Percentiles rank a stretch among this genome's conserved stretches.
These are phyloP conservation scores for zebrafish (Danio rerio) DNA, from an alignment of 2,113 vertebrate species.

Conservation along the genomic window GRCz12tu NC_133181.1:36235001-36235500, in stretches of 20 bases:
- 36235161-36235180: too few species aligned
- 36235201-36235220: background rate
- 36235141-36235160: background rate
- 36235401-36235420: conserved; percentile 40
- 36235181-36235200: background rate
- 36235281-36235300: conserved; percentile 7
- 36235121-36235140: background rate
- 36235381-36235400: conserved; percentile 33
- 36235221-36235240: conserved; percentile 1
- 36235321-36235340: background rate
- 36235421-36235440: conserved; percentile 30
- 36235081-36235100: background rate
- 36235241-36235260: conserved; percentile 37
- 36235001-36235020: too few species aligned
- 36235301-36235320: conserved; percentile 46
- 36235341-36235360: too few species aligned
- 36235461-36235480: conserved; percentile 43
- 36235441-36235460: conserved; percentile 19
- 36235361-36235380: background rate
- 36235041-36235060: too few species aligned
- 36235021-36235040: too few species aligned
- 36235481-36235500: conserved; percentile 56
- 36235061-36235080: too few species aligned
- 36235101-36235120: background rate
- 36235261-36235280: background rate